Evolutionary conservation across 2,113 vertebrate genomes (phyloP), one percentile per base, ranked within the genome.

Genomic region (Australoheros scitulus): DNA sequence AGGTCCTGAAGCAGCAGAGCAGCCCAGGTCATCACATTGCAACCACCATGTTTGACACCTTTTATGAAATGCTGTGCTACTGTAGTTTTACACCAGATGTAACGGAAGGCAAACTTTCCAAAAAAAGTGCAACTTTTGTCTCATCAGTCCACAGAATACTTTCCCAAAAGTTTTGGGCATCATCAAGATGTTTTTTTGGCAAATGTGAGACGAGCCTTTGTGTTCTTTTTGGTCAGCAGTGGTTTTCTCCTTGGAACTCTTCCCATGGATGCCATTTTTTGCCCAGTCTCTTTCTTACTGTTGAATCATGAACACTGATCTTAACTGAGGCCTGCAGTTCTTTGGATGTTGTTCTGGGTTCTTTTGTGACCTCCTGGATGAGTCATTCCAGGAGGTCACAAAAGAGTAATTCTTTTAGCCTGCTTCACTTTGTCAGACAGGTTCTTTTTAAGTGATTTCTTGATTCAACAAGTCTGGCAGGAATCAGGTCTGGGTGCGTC

Each of bases 171-270:
- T 34, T 34, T 34, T 34, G 34, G 7, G 4, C 7, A 7, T 34
- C 41, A 65, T 65, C n/a, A 24, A 24, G 36, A 24, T 65, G 63
- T 10, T 65, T 65, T 65, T 65, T 65, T 36, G 26, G 26, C 26
- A 26, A 26, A 26, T 26, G 26, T 65, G 61, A 65, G n/a, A 65
- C 0, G 0, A 43, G 38, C 38, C 3, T 65, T 68, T 26, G 38
- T 17, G 22, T 68, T 47, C 38, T 68, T 26, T 68, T 17, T 26
- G 38, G 14, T 68, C 22, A 1, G 63, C 38, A 68, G 63, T 68
- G 14, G 24, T 68, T 68, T 68, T 68, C 63, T 47, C 14, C 38
- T 68, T 26, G 38, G 14, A 68, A 47, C 63, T 26, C 22, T 68
- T 7, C 63, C 63, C 17, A 1, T 26, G 63, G 63, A 47, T 68